Evolutionary conservation across 2,888 invertebrate species (phyloP).

Genomic region (Helobdella robusta): DNA sequence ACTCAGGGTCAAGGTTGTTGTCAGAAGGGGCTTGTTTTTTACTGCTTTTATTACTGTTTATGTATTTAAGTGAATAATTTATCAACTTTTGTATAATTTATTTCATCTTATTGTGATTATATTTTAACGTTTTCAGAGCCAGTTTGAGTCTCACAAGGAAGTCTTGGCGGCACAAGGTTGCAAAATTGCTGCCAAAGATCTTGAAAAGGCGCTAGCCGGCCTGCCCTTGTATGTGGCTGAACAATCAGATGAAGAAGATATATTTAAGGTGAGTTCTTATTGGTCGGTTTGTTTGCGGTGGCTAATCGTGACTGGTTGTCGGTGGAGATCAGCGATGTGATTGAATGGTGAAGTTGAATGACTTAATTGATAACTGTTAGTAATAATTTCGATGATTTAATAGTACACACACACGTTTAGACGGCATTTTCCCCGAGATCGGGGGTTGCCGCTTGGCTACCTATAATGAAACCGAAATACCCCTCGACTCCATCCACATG

Average conservation of each 20-base stretch:
- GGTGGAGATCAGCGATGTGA: too few species aligned
- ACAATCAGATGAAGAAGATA: slow-evolving; percentile 84
- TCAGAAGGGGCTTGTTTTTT: too few species aligned
- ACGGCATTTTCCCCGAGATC: too few species aligned
- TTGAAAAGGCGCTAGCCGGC: slow-evolving; percentile 93
- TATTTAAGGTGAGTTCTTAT: slow-evolving; percentile 41
- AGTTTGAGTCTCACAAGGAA: slow-evolving; percentile 83
- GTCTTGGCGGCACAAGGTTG: slow-evolving; percentile 93
- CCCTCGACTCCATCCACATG: too few species aligned
- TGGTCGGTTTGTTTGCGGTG: not conserved
- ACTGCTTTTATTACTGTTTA: too few species aligned
- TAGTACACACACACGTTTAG: too few species aligned
- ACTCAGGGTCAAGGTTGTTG: slow-evolving; percentile 70
- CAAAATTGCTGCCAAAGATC: slow-evolving; percentile 92
- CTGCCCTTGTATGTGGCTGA: slow-evolving; percentile 82
- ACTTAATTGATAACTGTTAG: too few species aligned
- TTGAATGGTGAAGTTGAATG: too few species aligned
- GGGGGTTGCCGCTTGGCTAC: too few species aligned
- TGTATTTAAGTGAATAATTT: not conserved
- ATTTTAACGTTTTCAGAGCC: slow-evolving; percentile 44
- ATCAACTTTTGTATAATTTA: not conserved
- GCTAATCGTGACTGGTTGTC: too few species aligned
- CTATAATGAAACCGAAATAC: too few species aligned
- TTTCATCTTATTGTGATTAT: slow-evolving; percentile 1
- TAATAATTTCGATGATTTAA: too few species aligned